These are phyloP conservation scores for Paralichthys olivaceus DNA, from an alignment of 2,113 vertebrate genomes.

Conservation along the genomic window DNA sequence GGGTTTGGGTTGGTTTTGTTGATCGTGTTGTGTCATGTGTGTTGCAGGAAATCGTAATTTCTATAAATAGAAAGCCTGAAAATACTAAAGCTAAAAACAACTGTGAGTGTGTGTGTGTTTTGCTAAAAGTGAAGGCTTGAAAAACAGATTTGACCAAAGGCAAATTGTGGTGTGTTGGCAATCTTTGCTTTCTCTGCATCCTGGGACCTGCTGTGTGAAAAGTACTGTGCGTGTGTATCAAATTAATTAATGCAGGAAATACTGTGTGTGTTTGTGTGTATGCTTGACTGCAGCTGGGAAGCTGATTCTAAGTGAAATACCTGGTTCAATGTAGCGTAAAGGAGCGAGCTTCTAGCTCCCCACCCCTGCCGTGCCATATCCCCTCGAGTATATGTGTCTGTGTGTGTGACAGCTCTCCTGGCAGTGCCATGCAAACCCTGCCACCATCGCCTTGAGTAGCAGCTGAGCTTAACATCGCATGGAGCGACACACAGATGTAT, in stretches of 20 bases:
- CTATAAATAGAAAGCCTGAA: background rate
- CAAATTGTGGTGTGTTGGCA: background rate
- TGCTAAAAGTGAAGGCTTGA: background rate
- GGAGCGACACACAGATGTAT: constrained; percentile 1
- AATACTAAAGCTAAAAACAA: background rate
- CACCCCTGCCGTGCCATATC: constrained; percentile 32
- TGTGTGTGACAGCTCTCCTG: constrained; percentile 51
- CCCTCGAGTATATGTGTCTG: constrained; percentile 40
- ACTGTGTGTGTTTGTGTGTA: constrained; percentile 26
- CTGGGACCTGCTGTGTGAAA: constrained; percentile 33
- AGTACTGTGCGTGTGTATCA: constrained; percentile 14
- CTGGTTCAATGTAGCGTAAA: constrained; percentile 67
- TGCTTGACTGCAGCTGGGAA: constrained; percentile 58
- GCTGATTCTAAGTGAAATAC: constrained; percentile 73
- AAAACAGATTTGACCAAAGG: background rate
- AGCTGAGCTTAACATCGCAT: constrained; percentile 34
- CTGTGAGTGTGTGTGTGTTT: constrained; percentile 7
- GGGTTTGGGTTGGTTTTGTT: background rate
- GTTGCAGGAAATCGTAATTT: background rate
- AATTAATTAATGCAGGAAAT: constrained; percentile 44
- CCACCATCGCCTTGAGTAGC: constrained; percentile 37
- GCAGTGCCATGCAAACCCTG: constrained; percentile 44
- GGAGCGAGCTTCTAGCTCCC: constrained; percentile 37
- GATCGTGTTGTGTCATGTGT: background rate
- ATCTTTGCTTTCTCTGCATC: constrained; percentile 22